Conservation (phyloP, 2,888 invertebrate species). For the Eudasyphora cyanicolor region DNA sequence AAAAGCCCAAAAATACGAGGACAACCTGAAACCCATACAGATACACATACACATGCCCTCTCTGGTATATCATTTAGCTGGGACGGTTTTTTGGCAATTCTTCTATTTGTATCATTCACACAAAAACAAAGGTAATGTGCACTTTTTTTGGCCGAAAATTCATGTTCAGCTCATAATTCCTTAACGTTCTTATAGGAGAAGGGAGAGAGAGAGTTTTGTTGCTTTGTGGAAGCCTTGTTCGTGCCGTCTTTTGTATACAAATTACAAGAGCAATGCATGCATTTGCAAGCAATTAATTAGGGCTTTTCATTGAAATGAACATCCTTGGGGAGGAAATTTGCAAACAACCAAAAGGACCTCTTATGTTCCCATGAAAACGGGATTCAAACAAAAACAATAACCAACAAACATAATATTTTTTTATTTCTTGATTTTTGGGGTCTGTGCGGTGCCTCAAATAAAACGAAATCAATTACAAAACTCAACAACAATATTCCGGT, state of each 20-base stretch:
- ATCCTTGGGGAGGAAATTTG: constrained; percentile 61
- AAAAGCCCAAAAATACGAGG: constrained; percentile 17
- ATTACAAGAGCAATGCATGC: constrained; percentile 60
- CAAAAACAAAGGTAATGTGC: constrained; percentile 52
- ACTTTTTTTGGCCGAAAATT: constrained; percentile 51
- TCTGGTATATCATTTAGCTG: constrained; percentile 36
- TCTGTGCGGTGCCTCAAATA: constrained; percentile 7
- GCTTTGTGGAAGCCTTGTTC: constrained; percentile 12
- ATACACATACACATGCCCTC: constrained; percentile 28
- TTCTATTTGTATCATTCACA: constrained; percentile 58
- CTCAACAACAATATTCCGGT: background rate
- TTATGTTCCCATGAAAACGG: constrained; percentile 20
- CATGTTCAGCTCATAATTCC: constrained; percentile 50
- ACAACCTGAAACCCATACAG: constrained; percentile 4
- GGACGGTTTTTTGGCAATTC: constrained; percentile 48
- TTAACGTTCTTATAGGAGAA: too few species aligned
- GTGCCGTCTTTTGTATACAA: constrained; percentile 36
- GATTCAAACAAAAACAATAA: background rate
- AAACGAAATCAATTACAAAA: constrained; percentile 13
- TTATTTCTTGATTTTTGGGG: background rate
- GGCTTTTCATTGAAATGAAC: constrained; percentile 62
- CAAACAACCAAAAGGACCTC: constrained; percentile 22
- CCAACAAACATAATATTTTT: background rate
- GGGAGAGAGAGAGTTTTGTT: background rate
- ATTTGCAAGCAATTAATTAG: constrained; percentile 65